These are phyloP conservation scores for Acanthisitta chloris DNA, from an alignment of 2,113 vertebrate species.

Conservation along the genomic window DNA sequence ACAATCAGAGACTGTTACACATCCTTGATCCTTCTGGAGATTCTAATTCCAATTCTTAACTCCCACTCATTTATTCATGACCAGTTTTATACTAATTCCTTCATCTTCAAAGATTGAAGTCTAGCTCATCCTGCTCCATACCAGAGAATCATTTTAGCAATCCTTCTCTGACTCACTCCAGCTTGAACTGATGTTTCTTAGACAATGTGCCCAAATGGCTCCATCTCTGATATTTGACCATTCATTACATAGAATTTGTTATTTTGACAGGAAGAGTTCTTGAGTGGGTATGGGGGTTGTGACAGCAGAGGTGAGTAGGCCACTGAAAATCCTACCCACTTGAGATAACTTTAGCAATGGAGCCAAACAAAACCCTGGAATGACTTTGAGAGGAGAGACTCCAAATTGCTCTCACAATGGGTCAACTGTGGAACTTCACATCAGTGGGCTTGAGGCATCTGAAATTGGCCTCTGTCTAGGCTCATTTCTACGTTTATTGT, in stretches of 20 bases:
- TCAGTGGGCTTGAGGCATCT: background rate
- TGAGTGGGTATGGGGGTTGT: background rate
- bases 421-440: background rate
- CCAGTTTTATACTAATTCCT: background rate
- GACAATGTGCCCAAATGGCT: background rate
- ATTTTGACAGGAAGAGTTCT: background rate
- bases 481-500: background rate
- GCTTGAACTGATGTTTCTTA: background rate
- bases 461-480: background rate
- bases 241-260: background rate
- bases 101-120: background rate
- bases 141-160: background rate
- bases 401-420: background rate
- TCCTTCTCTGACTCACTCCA: background rate
- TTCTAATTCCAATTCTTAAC: background rate
- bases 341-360: background rate
- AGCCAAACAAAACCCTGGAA: background rate
- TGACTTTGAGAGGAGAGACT: background rate
- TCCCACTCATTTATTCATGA: background rate
- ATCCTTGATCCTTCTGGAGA: background rate
- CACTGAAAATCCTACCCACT: background rate
- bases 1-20: background rate
- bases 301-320: background rate
- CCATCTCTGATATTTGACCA: background rate
- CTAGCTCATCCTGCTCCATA: background rate